Conservation (phyloP, 2,113 vertebrate species). For the Charina bottae region DNA sequence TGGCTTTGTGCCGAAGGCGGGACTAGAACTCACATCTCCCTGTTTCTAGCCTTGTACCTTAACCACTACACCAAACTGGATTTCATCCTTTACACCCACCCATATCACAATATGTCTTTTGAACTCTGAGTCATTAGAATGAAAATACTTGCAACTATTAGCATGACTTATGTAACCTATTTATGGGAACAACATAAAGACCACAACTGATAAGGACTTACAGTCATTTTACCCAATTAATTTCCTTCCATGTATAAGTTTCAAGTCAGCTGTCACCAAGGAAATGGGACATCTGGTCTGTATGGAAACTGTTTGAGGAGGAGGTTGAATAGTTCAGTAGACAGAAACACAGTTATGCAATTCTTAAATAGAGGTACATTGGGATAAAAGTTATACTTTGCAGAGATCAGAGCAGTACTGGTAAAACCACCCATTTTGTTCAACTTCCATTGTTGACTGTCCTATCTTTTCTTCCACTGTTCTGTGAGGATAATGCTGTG, state of each 20-base stretch:
- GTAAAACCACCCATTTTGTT: background rate
- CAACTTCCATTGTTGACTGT: constrained; percentile 1
- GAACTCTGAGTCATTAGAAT: no score
- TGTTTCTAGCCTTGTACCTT: no score
- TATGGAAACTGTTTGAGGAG: background rate
- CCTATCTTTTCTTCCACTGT: background rate
- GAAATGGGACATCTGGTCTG: background rate
- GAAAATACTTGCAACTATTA: constrained; percentile 18
- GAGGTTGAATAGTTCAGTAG: background rate
- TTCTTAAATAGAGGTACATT: background rate
- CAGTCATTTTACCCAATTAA: background rate
- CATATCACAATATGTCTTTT: no score
- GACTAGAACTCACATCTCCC: no score
- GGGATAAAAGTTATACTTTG: background rate
- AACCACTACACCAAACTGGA: no score
- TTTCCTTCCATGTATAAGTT: background rate
- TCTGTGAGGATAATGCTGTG: background rate
- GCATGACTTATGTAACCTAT: background rate
- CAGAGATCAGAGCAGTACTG: background rate
- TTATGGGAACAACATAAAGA: constrained; percentile 6
- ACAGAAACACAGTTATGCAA: background rate
- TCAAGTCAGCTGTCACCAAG: background rate
- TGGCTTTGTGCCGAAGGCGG: no score
- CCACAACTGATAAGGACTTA: constrained; percentile 21
- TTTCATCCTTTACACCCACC: no score